Conservation (phyloP, 2,888 invertebrate genomes). For the Uropetala carovei region DNA sequence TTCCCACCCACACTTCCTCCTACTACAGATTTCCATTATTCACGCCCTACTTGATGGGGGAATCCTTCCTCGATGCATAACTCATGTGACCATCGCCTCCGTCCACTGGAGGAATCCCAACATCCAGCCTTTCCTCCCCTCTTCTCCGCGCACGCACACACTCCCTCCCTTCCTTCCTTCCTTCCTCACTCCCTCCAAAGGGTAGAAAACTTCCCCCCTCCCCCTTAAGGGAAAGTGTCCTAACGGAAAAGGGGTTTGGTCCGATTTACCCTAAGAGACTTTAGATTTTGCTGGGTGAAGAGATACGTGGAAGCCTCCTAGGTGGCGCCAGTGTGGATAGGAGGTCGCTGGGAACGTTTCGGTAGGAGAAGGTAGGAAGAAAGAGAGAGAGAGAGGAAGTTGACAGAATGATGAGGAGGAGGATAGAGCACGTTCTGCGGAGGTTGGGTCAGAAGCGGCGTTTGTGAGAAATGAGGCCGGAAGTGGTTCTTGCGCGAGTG, state of each 20-base stretch:
- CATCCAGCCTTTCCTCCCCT: neutral
- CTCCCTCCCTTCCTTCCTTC: neutral
- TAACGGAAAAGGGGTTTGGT: constrained; percentile 10
- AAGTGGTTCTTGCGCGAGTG: neutral
- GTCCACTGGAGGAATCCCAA: neutral
- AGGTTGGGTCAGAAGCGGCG: neutral
- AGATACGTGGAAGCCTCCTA: neutral
- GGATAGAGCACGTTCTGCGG: neutral
- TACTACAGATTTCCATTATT: constrained; percentile 32
- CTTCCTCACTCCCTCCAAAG: neutral
- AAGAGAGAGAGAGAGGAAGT: no score
- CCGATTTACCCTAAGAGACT: neutral
- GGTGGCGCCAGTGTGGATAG: neutral
- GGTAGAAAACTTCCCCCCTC: neutral
- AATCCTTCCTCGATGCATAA: constrained; percentile 28
- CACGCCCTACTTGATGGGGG: constrained; percentile 32
- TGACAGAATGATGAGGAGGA: no score
- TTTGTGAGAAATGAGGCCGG: constrained; percentile 19
- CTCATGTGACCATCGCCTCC: constrained; percentile 19
- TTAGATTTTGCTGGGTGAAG: neutral
- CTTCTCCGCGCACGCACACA: neutral
- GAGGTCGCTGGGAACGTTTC: neutral
- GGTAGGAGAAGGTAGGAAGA: neutral
- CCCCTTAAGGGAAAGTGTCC: constrained; percentile 1
- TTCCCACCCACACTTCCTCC: neutral